Evolutionary conservation across 1,140 invertebrate species (phyloP).

Genomic region (Penaeus indicus): DNA sequence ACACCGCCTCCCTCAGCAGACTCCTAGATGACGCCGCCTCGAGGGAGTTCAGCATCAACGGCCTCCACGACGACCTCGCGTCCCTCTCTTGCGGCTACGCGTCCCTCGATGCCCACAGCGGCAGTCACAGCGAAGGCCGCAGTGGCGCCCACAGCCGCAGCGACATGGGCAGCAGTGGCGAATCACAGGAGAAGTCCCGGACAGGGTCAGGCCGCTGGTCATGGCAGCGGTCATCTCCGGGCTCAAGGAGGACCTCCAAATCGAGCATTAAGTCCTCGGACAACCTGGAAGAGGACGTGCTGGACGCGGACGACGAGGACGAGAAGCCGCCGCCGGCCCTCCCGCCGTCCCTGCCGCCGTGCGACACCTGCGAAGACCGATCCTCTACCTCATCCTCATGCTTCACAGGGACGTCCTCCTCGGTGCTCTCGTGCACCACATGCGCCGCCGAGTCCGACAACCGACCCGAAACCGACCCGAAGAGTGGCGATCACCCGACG

Average conservation of each 20-base stretch:
- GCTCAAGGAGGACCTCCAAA: slow-evolving; percentile 61
- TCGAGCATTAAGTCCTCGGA: slow-evolving; percentile 66
- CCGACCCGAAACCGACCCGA: slow-evolving; percentile 11
- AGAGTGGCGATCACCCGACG: no score
- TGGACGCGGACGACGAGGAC: slow-evolving; percentile 28
- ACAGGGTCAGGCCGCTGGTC: slow-evolving; percentile 39
- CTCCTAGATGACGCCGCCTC: slow-evolving; percentile 65
- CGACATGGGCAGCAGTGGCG: slow-evolving; percentile 27
- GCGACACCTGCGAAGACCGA: slow-evolving; percentile 62
- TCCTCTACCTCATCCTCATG: slow-evolving; percentile 64
- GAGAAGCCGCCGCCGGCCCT: slow-evolving; percentile 52
- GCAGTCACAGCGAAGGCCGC: slow-evolving; percentile 29
- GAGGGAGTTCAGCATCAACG: slow-evolving; percentile 65
- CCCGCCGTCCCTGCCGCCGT: slow-evolving; percentile 61
- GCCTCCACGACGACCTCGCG: slow-evolving; percentile 63
- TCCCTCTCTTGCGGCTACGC: slow-evolving; percentile 65
- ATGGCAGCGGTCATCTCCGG: slow-evolving; percentile 55
- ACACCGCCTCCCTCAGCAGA: slow-evolving; percentile 61
- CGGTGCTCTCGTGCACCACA: slow-evolving; percentile 57
- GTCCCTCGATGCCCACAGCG: slow-evolving; percentile 59
- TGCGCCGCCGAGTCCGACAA: slow-evolving; percentile 56
- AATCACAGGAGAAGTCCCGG: slow-evolving; percentile 46
- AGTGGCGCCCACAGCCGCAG: slow-evolving; percentile 33
- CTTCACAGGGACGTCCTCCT: slow-evolving; percentile 51
- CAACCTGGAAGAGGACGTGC: slow-evolving; percentile 46